These are phyloP conservation scores for Muscicapa adusta DNA, from an alignment of 2,113 vertebrate species.

Conservation along the genomic window DNA sequence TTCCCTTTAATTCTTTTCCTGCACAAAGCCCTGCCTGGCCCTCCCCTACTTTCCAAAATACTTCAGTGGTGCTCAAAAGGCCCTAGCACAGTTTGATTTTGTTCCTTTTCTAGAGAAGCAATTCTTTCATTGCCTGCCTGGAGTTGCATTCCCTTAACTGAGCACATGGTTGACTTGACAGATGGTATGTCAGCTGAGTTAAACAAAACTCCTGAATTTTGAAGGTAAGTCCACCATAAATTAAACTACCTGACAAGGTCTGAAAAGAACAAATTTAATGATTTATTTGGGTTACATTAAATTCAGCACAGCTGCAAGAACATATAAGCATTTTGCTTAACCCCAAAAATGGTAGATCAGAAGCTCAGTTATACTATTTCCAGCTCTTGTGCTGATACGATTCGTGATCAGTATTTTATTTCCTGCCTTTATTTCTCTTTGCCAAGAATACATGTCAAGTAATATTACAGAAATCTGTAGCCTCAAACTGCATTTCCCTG, in stretches of 20 bases:
- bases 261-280: not conserved
- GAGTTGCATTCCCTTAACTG: not conserved
- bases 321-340: not conserved
- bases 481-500: not conserved
- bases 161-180: not conserved
- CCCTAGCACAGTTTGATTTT: not conserved
- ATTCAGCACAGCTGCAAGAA: not conserved
- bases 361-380: not conserved
- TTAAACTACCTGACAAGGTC: not conserved
- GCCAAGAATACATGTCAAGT: not conserved
- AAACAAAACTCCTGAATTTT: not conserved
- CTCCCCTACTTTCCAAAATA: not conserved
- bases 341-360: not conserved
- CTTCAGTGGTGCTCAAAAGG: not conserved
- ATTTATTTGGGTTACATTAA: not conserved
- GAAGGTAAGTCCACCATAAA: conserved; percentile 9
- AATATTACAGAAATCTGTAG: not conserved
- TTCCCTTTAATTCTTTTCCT: not conserved
- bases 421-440: not conserved
- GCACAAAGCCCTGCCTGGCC: accelerated
- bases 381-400: not conserved
- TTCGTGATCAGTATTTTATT: not conserved
- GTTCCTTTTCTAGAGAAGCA: not conserved
- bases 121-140: not conserved
- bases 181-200: not conserved